Percentiles rank a stretch among this genome's conserved stretches.
Evolutionary conservation across 2,888 invertebrate genomes (phyloP).

Genomic region (Lasioglossum oenotherae): DNA sequence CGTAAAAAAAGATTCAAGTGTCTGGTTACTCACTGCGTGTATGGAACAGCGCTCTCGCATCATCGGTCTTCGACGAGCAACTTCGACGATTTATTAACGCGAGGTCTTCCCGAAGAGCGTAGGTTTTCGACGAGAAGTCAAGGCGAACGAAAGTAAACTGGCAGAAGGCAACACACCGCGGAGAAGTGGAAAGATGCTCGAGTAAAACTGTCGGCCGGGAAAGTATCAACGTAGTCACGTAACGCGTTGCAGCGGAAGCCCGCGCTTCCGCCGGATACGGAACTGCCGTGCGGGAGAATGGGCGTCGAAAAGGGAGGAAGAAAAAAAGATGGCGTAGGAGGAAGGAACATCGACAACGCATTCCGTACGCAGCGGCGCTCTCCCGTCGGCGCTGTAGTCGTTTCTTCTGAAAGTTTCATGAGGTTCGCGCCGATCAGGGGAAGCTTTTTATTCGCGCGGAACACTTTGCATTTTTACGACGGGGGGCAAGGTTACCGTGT

Average conservation of each 20-base stretch:
- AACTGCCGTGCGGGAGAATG: constrained; percentile 7
- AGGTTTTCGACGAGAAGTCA: constrained; percentile 9
- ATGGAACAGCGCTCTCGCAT: not conserved
- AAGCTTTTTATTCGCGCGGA: constrained; percentile 76
- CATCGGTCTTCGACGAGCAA: not conserved
- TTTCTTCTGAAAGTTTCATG: constrained; percentile 79
- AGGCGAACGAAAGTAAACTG: constrained; percentile 24
- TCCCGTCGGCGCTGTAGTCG: constrained; percentile 59
- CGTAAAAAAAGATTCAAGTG: not conserved
- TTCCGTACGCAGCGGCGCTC: constrained; percentile 68
- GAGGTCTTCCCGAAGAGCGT: not conserved
- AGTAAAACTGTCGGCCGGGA: constrained; percentile 40
- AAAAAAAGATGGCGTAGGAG: constrained; percentile 24
- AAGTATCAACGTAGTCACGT: constrained; percentile 58
- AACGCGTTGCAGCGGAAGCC: constrained; percentile 49
- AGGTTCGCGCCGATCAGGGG: constrained; percentile 75
- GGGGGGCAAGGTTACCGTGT: constrained; percentile 68
- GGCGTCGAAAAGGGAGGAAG: constrained; percentile 16
- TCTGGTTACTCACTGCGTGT: not conserved
- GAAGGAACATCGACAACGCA: constrained; percentile 61
- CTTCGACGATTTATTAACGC: constrained; percentile 39
- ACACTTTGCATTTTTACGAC: constrained; percentile 80
- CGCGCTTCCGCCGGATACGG: constrained; percentile 56
- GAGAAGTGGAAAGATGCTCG: constrained; percentile 38
- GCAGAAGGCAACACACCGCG: constrained; percentile 41